Conservation (phyloP, 2,888 invertebrate genomes). For the Lycaena phlaeas region DNA sequence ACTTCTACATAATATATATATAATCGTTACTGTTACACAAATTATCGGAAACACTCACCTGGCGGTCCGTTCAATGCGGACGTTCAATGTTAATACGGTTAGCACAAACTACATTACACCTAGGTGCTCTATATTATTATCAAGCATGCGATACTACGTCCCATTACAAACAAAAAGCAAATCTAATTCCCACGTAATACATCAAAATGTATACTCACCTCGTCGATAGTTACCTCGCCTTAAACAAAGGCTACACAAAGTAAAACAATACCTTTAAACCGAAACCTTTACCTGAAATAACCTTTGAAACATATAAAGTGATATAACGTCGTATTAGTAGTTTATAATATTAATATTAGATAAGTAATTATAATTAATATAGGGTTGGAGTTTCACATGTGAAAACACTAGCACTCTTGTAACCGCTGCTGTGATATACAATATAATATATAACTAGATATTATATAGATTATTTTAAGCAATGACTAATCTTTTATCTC, state of each 20-base stretch:
- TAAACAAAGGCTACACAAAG: constrained; percentile 49
- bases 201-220: constrained; percentile 48
- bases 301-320: constrained; percentile 41
- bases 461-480: constrained; percentile 61
- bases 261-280: constrained; percentile 43
- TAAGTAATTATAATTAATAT: constrained; percentile 50
- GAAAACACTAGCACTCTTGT: constrained; percentile 73
- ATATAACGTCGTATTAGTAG: constrained; percentile 62
- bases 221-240: constrained; percentile 49
- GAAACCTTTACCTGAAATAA: constrained; percentile 53
- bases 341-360: constrained; percentile 65
- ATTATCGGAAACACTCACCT: not conserved
- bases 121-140: constrained; percentile 7
- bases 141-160: constrained; percentile 11
- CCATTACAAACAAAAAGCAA: too few relatives aligned
- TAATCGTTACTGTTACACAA: not conserved
- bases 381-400: constrained; percentile 70
- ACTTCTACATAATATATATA: constrained; percentile 5
- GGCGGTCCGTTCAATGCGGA: not conserved
- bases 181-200: too few relatives aligned
- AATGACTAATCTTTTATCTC: constrained; percentile 61
- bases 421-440: constrained; percentile 62
- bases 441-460: constrained; percentile 56
- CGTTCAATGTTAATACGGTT: constrained; percentile 6
- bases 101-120: constrained; percentile 3